A percentile compares a stretch with the other conserved stretches of the same genome.
Conservation (phyloP, 2,888 invertebrate genomes). For the Chrysopilus asiliformis region DNA sequence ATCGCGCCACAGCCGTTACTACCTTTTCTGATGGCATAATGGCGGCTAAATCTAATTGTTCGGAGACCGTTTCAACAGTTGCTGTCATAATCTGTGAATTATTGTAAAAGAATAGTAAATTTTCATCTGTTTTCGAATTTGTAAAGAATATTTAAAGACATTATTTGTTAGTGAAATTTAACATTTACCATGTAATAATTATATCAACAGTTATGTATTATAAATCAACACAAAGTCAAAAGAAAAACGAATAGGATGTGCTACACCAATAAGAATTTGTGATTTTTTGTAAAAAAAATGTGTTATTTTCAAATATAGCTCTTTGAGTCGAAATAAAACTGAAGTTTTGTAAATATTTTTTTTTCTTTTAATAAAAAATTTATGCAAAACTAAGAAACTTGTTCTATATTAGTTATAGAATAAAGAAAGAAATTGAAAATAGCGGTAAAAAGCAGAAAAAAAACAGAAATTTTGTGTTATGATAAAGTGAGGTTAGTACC, state of each 20-base stretch:
- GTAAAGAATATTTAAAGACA: constrained; percentile 6
- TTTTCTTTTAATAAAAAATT: too few species aligned
- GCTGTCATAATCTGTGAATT: constrained; percentile 78
- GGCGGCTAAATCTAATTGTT: constrained; percentile 78
- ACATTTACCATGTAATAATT: too few species aligned
- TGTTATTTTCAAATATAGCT: constrained; percentile 9
- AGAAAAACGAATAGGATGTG: constrained; percentile 3
- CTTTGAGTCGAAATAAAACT: too few species aligned
- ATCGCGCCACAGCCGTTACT: constrained; percentile 69
- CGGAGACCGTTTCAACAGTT: constrained; percentile 86
- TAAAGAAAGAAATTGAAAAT: constrained; percentile 3
- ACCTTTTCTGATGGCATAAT: constrained; percentile 65
- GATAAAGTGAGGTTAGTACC: too few species aligned
- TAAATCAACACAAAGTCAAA: not conserved
- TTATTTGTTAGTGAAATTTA: too few species aligned
- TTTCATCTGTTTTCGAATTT: not conserved
- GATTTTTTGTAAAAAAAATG: not conserved
- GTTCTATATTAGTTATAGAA: constrained; percentile 3
- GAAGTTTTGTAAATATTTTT: too few species aligned
- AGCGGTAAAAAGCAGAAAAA: constrained; percentile 10
- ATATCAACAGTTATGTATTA: too few species aligned
- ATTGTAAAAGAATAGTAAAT: constrained; percentile 2
- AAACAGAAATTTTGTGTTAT: too few species aligned
- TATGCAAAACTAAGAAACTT: too few species aligned
- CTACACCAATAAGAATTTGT: constrained; percentile 8